phyloP scores from a whole-genome alignment of 2,113 vertebrate genomes.

The Fulmarus glacialis region DNA sequence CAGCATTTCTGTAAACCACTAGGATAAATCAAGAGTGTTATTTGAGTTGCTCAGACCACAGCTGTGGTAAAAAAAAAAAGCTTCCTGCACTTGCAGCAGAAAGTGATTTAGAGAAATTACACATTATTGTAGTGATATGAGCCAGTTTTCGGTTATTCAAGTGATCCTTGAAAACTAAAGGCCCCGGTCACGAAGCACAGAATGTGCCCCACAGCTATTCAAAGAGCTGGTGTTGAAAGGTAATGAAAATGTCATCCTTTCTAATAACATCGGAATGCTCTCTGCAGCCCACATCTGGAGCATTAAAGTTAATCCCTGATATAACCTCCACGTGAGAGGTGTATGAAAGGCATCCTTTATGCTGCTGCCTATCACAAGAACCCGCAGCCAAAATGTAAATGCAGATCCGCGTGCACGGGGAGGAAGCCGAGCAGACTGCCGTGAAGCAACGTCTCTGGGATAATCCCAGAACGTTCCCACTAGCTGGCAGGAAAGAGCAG shows the following conservation, averaged over 20 bases:
- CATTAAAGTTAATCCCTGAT: background rate
- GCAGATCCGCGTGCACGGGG: background rate
- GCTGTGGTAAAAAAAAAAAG: background rate
- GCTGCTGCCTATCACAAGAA: background rate
- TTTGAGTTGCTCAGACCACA: background rate
- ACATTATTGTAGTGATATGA: background rate
- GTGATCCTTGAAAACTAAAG: background rate
- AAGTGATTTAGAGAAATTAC: background rate
- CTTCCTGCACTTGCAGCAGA: background rate
- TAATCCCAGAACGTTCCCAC: background rate
- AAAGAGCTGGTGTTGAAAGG: background rate
- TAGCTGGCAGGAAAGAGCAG: background rate
- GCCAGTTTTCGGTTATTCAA: background rate
- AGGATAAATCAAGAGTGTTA: background rate
- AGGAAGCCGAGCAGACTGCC: background rate
- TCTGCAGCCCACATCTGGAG: background rate
- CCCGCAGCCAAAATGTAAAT: background rate
- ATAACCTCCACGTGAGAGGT: background rate
- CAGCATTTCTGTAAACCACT: background rate
- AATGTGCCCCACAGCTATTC: background rate
- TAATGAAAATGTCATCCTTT: background rate
- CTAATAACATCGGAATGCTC: background rate
- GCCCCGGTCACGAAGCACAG: background rate
- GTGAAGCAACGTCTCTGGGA: background rate
- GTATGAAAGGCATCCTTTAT: background rate